A percentile compares a stretch with the other conserved stretches of the same genome.
Conservation (phyloP, 2,113 vertebrate species). For the Lota lota region DNA sequence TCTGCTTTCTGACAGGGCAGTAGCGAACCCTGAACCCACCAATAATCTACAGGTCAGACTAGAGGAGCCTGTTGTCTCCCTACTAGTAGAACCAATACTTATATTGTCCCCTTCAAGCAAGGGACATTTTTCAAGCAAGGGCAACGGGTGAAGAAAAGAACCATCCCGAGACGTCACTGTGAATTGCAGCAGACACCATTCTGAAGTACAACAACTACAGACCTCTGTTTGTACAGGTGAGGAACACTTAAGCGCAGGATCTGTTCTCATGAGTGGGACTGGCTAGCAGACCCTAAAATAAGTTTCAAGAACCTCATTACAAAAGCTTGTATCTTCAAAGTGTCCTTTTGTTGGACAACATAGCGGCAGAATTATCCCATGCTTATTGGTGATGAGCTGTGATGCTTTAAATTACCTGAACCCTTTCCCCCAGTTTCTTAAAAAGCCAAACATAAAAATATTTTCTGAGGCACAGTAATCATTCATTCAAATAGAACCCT, state of each 20-base stretch:
- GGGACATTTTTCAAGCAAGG: neutral
- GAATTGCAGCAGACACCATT: too few relatives aligned
- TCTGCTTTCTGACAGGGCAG: too few relatives aligned
- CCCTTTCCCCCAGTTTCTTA: slow-evolving; percentile 23
- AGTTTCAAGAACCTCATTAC: too few relatives aligned
- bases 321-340: too few relatives aligned
- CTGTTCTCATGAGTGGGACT: too few relatives aligned
- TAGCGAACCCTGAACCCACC: too few relatives aligned
- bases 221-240: too few relatives aligned
- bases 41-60: too few relatives aligned
- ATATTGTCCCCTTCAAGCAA: neutral
- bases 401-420: slow-evolving; percentile 20
- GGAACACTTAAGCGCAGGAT: too few relatives aligned
- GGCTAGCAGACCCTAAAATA: too few relatives aligned
- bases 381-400: slow-evolving; percentile 42
- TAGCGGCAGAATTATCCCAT: slow-evolving; percentile 5
- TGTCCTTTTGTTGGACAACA: slow-evolving; percentile 2
- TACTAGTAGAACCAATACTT: neutral
- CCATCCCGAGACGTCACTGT: neutral
- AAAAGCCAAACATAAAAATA: slow-evolving; percentile 61
- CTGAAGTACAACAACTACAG: too few relatives aligned
- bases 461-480: slow-evolving; percentile 63
- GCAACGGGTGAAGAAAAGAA: neutral
- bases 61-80: too few relatives aligned
- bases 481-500: slow-evolving; percentile 65